Evolutionary conservation across 1,140 invertebrate genomes (phyloP), one percentile per base, ranked within the genome.

Genomic region (Microplitis mediator): DNA sequence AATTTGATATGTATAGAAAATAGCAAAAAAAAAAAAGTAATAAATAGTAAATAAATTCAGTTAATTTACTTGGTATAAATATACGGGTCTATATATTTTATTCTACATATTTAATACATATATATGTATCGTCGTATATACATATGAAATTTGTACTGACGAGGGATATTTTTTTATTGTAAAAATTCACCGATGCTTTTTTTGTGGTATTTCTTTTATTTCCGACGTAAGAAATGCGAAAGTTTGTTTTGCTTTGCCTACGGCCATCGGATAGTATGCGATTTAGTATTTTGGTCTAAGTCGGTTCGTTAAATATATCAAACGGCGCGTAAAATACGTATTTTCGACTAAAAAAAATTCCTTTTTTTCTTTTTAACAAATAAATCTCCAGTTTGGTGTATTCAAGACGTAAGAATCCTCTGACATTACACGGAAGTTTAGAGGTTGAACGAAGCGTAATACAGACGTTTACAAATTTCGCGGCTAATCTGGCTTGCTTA

Each of bases 271-370:
- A 52, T 51, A 69, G 23, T 58, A 50, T 11, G 45, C 45, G 60
- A 70, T 45, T 45, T 45, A 45, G 5, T 45, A 11, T 45, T 45
- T 45, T 5, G 5, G 6, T 45, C 39, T 45, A 72, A 74, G 71
- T 71, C 69, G 69, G 35, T 61, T 71, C 69, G 69, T 74, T 74
- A 71, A 74, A 74, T 74, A 67, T 67, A 32, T 63, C 67, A 52
- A 60, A 54, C 68, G 63, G 61, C 13, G 73, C 36, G 69, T 32
- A 67, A 74, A 71, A 74, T 34, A 36, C 45, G 54, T 62, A 56
- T 74, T 70, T 60, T 50, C 62, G 36, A 70, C 60, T 54, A 35
- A 70, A 60, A 65, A 66, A 50, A 67, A 60, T 56, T 45, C 39
- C 14, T 36, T 63, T 31, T 39, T 61, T 31, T 50, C 32, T 64